Base-by-base conservation (phyloP, 2,888 invertebrate genomes). In the Rhingia rostrata region DNA sequence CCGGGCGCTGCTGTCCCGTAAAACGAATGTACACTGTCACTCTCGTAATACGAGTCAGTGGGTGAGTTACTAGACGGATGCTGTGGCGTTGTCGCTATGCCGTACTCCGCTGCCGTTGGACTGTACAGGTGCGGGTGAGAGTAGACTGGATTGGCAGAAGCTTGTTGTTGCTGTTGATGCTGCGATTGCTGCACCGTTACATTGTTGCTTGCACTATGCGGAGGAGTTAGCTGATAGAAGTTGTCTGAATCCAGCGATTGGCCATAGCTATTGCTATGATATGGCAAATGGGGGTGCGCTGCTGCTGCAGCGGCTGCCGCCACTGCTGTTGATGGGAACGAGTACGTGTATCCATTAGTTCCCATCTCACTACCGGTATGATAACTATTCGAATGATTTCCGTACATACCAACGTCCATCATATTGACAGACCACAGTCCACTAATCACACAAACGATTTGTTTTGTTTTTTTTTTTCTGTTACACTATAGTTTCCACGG, bases 381-480 rank as follows among this genome's bases (percentile, higher is more conserved):
- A 88, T 91, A 92, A 78, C 89, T 88, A 86, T 88, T 90, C 41
- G 89, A 87, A 88, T 91, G 91, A 89, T 91, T 91, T 87, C 92
- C 91, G 88, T 91, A 92, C 92, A 92, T 92, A 88, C 91, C 90
- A 88, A 92, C 90, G 91, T 92, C 92, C 92, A 92, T 92, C 92
- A 92, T 92, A 89, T 91, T 92, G 90, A 86, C 87, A 67, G 83
- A 43, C 73, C 73, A 70, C 79, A 41, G 41, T 84, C 63, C 83
- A 78, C 83, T 84, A 69, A 69, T 78, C 77, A 63, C 78, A 37
- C 60, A 47, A 66, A 53, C 61, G 49, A 66, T 74, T 47, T 54
- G 56, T 9, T 37, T 45, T 4, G 4, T 45, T 45, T 45, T 22
- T 22, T 22, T 22, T 22, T 30, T 22, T 47, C 22, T 47, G 49